Percentiles rank a stretch among this genome's conserved stretches.
Evolutionary conservation across 2,888 invertebrate genomes (phyloP).

Genomic region (Patella pellucida): DNA sequence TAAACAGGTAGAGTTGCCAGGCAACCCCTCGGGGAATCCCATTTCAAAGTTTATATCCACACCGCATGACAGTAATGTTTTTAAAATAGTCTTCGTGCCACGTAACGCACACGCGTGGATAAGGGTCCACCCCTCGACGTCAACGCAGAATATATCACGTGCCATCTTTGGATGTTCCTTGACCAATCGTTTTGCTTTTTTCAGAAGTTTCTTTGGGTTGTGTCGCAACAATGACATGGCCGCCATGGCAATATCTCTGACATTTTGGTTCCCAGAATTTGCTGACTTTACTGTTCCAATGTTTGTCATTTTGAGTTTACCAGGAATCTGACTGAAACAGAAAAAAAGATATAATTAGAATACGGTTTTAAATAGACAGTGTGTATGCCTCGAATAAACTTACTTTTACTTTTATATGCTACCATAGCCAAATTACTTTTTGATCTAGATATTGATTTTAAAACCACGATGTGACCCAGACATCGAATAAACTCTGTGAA

Average conservation of each 20-base stretch:
- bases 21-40: constrained; percentile 56
- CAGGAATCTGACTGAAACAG: too few species aligned
- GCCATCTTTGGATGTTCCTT: constrained; percentile 40
- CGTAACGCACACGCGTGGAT: constrained; percentile 54
- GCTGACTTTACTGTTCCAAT: too few species aligned
- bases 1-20: constrained; percentile 44
- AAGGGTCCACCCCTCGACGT: constrained; percentile 58
- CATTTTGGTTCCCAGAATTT: constrained; percentile 4
- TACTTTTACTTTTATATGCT: too few species aligned
- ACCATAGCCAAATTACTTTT: too few species aligned
- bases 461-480: too few species aligned
- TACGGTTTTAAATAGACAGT: too few species aligned
- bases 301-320: too few species aligned
- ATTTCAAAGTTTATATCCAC: constrained; percentile 52
- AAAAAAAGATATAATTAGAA: too few species aligned
- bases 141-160: constrained; percentile 39
- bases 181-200: constrained; percentile 44
- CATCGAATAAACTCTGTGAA: too few species aligned
- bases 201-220: constrained; percentile 39
- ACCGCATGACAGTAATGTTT: constrained; percentile 46
- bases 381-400: too few species aligned
- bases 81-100: constrained; percentile 49
- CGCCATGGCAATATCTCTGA: constrained; percentile 34
- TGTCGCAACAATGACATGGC: constrained; percentile 44
- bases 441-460: too few species aligned